These are phyloP conservation scores for Caracal caracal DNA, from an alignment of 2,113 vertebrate genomes.

Conservation along the genomic window DNA sequence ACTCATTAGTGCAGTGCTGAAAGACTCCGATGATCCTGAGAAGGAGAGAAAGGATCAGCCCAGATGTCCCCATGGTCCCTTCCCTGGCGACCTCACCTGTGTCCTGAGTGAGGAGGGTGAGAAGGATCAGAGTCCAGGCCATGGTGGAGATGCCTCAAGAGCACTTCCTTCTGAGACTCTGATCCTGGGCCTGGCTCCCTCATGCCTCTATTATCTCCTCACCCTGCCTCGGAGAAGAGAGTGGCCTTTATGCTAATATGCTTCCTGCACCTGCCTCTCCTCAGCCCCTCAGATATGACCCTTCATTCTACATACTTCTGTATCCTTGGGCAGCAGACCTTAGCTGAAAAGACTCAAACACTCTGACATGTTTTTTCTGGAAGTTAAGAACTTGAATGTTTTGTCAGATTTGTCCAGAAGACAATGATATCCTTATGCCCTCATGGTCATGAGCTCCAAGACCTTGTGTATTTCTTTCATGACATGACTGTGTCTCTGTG, in stretches of 20 bases:
- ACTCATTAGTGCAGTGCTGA: background rate
- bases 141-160: background rate
- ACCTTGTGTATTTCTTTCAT: background rate
- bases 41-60: background rate
- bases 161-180: background rate
- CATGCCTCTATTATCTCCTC: background rate
- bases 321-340: background rate
- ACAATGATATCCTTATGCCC: background rate
- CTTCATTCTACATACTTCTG: background rate
- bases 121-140: background rate
- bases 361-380: background rate
- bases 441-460: background rate
- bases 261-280: background rate
- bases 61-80: background rate
- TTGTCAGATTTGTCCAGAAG: background rate
- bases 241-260: background rate
- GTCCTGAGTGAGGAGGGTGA: background rate
- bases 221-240: background rate
- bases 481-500: background rate
- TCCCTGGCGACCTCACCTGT: background rate
- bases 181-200: background rate
- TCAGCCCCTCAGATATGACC: too few relatives aligned
- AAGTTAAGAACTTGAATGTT: background rate
- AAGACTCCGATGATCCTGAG: accelerated
- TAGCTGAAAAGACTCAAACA: background rate